Evolutionary conservation across 1,140 invertebrate species (phyloP).

Genomic region (Popillia japonica): DNA sequence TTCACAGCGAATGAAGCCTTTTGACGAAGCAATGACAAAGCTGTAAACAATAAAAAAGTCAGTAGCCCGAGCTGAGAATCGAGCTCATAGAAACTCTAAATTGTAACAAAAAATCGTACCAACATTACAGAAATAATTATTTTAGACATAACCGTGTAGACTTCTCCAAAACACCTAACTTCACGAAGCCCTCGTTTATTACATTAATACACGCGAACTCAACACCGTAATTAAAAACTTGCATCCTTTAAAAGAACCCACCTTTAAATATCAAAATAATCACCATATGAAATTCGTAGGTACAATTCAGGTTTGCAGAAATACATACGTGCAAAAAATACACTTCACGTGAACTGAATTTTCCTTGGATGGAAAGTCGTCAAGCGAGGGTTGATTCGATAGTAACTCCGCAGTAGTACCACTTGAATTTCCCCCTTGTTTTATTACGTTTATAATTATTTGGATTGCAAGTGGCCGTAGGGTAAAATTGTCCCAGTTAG

Average conservation of each 20-base stretch:
- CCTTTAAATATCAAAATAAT: conserved; percentile 9
- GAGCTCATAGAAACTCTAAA: no score
- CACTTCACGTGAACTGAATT: neutral
- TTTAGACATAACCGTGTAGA: no score
- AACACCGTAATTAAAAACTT: neutral
- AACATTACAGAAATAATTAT: no score
- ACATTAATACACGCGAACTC: conserved; percentile 14
- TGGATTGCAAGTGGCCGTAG: conserved; percentile 47
- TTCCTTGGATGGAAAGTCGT: neutral
- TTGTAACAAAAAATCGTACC: no score
- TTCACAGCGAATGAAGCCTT: no score
- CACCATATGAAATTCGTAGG: neutral
- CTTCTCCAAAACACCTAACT: no score
- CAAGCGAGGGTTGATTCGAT: conserved; percentile 23
- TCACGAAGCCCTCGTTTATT: neutral
- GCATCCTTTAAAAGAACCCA: neutral
- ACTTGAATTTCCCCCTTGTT: conserved; percentile 52
- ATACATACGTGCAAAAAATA: neutral
- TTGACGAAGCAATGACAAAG: no score
- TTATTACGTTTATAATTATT: conserved; percentile 56
- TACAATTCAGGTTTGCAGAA: neutral
- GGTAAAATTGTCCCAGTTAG: conserved; percentile 51
- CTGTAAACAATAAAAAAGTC: no score
- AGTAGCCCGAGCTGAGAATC: no score
- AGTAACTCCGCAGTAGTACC: conserved; percentile 36